Percentiles rank a stretch among this genome's conserved stretches.
These are phyloP conservation scores for Diabrotica undecimpunctata DNA, from an alignment of 1,140 invertebrate genomes.

Conservation along the genomic window DNA sequence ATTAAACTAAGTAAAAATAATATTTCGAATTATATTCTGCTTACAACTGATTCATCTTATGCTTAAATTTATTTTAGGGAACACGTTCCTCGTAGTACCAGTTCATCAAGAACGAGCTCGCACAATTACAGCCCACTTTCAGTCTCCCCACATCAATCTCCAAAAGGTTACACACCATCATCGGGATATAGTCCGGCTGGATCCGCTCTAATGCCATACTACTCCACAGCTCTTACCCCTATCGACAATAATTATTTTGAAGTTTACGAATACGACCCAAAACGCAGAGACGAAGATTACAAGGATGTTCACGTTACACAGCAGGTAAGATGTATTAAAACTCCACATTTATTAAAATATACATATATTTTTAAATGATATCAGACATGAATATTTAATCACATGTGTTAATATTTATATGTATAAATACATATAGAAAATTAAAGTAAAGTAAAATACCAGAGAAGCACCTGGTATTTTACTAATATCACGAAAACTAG, in stretches of 20 bases:
- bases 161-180: conserved; percentile 28
- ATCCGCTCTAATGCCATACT: conserved; percentile 39
- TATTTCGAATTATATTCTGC: no score
- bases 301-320: conserved; percentile 42
- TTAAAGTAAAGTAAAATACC: no score
- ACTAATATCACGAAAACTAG: no score
- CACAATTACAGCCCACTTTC: conserved; percentile 44
- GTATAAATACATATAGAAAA: no score
- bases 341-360: no score
- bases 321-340: conserved; percentile 34
- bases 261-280: conserved; percentile 24
- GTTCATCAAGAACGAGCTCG: conserved; percentile 40
- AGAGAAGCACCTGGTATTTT: no score
- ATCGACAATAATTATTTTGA: conserved; percentile 40
- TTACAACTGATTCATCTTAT: no score
- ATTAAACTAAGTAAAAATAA: no score
- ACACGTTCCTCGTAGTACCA: conserved; percentile 34
- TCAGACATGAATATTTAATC: no score
- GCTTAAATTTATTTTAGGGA: conserved; percentile 38
- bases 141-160: conserved; percentile 44
- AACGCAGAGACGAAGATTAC: conserved; percentile 16
- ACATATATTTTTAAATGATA: no score
- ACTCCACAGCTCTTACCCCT: conserved; percentile 39
- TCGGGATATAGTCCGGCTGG: conserved; percentile 37
- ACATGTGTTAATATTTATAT: no score